Conservation (phyloP, 2,888 invertebrate species). For the Ceriagrion tenellum region DNA sequence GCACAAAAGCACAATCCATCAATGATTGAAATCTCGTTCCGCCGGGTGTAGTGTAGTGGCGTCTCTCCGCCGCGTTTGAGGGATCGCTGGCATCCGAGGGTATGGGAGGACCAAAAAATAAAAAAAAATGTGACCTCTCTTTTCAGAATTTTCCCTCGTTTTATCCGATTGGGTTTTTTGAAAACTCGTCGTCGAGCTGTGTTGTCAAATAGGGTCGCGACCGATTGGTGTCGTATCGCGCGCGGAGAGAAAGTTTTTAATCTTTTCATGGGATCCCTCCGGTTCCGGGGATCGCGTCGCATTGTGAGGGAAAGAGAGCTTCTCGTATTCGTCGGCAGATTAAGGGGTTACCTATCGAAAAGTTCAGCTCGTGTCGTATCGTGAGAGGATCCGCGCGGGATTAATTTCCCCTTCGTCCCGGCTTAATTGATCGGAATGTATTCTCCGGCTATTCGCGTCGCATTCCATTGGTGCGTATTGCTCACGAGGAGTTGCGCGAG, state of each 20-base stretch:
- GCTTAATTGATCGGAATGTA: neutral
- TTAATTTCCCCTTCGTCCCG: neutral
- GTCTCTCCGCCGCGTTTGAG: neutral
- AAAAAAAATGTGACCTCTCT: no score
- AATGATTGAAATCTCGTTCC: conserved; percentile 36
- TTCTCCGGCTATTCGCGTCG: neutral
- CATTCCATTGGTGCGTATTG: neutral
- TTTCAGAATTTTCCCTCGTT: neutral
- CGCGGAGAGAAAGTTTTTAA: neutral
- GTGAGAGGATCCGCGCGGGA: neutral
- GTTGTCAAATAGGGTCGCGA: neutral
- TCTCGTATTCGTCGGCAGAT: neutral
- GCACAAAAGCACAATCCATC: conserved; percentile 35
- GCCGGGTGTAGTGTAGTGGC: neutral
- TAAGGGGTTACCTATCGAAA: neutral
- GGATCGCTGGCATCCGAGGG: neutral
- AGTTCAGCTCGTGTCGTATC: neutral
- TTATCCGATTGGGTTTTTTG: conserved; percentile 12
- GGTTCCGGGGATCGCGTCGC: neutral
- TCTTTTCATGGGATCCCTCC: neutral
- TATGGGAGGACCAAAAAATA: neutral
- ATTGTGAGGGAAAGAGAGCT: neutral
- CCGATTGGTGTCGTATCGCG: neutral
- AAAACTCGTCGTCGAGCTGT: neutral
- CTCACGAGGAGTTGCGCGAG: neutral